Evolutionary conservation across 1,140 invertebrate species (phyloP), one percentile per base, ranked within the genome.

Genomic region (Venturia canescens): DNA sequence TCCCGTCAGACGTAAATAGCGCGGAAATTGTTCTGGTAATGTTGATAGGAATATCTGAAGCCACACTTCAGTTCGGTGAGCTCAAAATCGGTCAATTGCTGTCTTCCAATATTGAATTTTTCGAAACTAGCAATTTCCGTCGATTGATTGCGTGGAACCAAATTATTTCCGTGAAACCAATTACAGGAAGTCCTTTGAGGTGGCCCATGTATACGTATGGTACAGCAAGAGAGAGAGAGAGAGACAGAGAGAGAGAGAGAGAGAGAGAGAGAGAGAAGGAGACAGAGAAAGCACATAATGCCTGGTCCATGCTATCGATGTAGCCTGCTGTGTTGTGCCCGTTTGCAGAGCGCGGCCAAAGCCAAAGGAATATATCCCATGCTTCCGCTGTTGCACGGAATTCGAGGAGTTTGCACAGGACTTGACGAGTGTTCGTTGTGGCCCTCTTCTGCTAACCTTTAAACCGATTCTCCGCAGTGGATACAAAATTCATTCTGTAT

Each of bases 111-210:
- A 69, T 84, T 75, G 80, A 80, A 80, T 84, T 81, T 79, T 80
- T 78, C 44, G 77, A 81, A 84, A 83, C 81, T 76, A 79, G 76
- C 70, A 83, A 83, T 83, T 71, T 53, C 82, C 83, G 84, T 63
- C 78, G 82, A 81, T 79, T 82, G 60, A 80, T 82, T 84, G 74
- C 63, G 69, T 27, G 72, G 53, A 60, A 76, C 23, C 72, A 76
- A 76, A 76, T 76, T 76, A 76, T 76, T 76, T 76, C 72, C 72
- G 72, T 76, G 29, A 76, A 76, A 76, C 72, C 72, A 76, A 76
- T 76, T 76, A 76, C 72, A 76, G 72, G 72, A 76, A 60, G 53
- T 76, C 72, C 72, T 76, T 76, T 76, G 72, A 76, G 50, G 50
- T 23, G 53, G 48, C 72, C 72, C 34, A 27, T 34, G 53, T 76